Evolutionary conservation across 2,113 vertebrate genomes (phyloP), one percentile per base, ranked within the genome.

Genomic region (Corvus hawaiiensis): DNA sequence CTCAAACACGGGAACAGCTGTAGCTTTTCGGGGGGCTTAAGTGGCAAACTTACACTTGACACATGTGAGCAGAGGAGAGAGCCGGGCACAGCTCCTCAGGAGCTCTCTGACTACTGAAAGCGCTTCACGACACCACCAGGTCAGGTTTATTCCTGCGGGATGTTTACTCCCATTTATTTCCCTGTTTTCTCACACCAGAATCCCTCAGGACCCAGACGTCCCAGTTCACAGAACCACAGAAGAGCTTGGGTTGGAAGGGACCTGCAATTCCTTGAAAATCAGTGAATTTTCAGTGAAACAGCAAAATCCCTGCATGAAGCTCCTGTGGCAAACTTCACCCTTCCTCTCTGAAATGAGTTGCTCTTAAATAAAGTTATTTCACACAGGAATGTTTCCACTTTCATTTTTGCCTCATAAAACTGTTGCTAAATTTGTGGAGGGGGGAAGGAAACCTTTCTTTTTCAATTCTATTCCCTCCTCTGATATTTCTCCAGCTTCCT

Each of bases 41-140:
- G 44, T 1, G 4, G 27, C 28, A 9, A 30, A 30, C 61, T 73
- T 30, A 18, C 61, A 28, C 43, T 37, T 39, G 51, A 27, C 72
- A 58, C 6, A 1, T 41, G 28, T 7, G 64, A 72, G 87, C 52
- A 44, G 26, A 63, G 73, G 37, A 62, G 55, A 55, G 39, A 68
- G 8, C 3, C 73, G 44, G 55, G 67, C 49, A 15, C 28, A 20
- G 33, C 52, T 82, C 54, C 77, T 33, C 26, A 3, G 72, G 55
- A 94, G 55, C 43, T 69, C 69, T 33, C 68, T 52, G 63, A 33
- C 30, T 32, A 5, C 54, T 30, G 20, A 1, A 9, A 6, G n/a
- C 7, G 32, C 27, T 46, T 20, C 41, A 10, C 2, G 1, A 0
- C 2, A 28, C 23, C n/a, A 10, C 28, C 67, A 15, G 55, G 5